phyloP scores from a whole-genome alignment of 2,888 invertebrate genomes.

The Callosobruchus maculatus region DNA sequence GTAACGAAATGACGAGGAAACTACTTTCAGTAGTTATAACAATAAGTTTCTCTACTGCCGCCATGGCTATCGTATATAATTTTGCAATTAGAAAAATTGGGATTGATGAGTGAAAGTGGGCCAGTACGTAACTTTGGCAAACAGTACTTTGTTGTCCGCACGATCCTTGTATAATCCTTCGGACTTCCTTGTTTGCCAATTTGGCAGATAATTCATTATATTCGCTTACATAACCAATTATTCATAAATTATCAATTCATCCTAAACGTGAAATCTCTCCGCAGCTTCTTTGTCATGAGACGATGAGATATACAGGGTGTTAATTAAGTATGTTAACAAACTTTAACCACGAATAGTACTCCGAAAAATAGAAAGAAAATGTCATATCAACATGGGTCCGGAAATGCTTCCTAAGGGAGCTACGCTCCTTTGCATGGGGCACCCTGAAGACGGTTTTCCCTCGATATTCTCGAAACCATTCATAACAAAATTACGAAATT shows the following conservation, averaged over 20 bases:
- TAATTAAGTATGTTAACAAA: no score
- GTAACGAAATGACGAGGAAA: neutral
- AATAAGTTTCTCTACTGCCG: neutral
- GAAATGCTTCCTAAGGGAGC: no score
- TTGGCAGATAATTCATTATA: neutral
- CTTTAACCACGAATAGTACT: no score
- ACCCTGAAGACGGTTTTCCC: no score
- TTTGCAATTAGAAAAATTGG: neutral
- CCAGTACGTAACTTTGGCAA: neutral
- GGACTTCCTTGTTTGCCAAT: neutral
- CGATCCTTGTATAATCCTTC: neutral
- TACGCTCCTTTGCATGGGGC: no score
- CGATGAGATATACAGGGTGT: neutral
- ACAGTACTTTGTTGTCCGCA: neutral
- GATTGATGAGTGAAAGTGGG: neutral
- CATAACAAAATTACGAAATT: no score
- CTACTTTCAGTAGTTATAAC: neutral
- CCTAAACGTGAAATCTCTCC: neutral
- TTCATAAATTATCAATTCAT: neutral
- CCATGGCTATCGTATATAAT: neutral
- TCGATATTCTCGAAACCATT: no score
- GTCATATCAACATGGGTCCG: no score
- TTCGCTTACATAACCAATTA: neutral
- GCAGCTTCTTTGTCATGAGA: neutral
- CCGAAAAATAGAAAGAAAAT: no score